Percentiles rank a stretch among this genome's conserved stretches.
Evolutionary conservation across 1,140 invertebrate genomes (phyloP).

Genomic region (Anastrepha ludens): DNA sequence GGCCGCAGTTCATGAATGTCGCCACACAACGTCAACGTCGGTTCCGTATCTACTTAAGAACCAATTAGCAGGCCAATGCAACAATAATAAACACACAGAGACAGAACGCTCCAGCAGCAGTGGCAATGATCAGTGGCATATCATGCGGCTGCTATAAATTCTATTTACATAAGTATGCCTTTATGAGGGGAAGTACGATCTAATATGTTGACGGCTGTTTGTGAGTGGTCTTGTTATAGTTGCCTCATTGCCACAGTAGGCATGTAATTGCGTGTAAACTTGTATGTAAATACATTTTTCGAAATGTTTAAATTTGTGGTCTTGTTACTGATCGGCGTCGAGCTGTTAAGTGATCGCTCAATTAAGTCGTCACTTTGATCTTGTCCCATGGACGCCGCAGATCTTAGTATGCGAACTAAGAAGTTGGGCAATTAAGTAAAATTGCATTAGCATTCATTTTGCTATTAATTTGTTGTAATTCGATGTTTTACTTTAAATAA

Average conservation of each 20-base stretch:
- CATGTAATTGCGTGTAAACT: constrained; percentile 45
- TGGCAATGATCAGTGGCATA: constrained; percentile 20
- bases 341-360: constrained; percentile 51
- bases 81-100: not conserved
- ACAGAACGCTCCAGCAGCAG: not conserved
- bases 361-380: constrained; percentile 51
- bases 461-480: constrained; percentile 49
- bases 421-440: constrained; percentile 15
- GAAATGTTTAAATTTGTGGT: constrained; percentile 43
- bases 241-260: not conserved
- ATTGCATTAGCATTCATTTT: constrained; percentile 49
- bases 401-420: constrained; percentile 11
- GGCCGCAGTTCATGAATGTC: constrained; percentile 4
- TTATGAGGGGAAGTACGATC: not conserved
- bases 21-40: constrained; percentile 43
- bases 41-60: constrained; percentile 50
- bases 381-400: constrained; percentile 24
- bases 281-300: not conserved
- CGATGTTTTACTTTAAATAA: constrained; percentile 28
- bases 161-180: not conserved
- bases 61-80: constrained; percentile 40
- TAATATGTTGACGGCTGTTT: too few species aligned
- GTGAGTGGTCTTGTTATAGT: not conserved
- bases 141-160: constrained; percentile 32
- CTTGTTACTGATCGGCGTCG: constrained; percentile 36